Conservation (phyloP, 2,113 vertebrate genomes). For the Daboia siamensis region DNA sequence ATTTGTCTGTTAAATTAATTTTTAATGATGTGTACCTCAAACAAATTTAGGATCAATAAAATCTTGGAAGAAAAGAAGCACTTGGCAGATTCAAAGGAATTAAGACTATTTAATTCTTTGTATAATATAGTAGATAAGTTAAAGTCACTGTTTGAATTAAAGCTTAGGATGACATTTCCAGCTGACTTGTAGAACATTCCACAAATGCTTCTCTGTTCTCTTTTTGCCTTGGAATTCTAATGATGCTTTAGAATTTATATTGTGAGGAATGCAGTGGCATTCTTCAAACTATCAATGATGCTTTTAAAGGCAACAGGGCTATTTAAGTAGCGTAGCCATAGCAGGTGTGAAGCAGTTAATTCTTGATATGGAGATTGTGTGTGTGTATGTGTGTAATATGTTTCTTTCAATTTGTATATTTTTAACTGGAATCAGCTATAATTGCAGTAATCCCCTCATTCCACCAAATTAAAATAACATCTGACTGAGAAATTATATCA, state of each 20-base stretch:
- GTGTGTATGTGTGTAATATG: neutral
- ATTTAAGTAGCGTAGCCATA: neutral
- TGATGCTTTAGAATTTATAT: neutral
- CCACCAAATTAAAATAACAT: neutral
- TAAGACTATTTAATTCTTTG: neutral
- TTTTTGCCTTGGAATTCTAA: neutral
- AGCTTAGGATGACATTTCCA: neutral
- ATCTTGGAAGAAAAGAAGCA: neutral
- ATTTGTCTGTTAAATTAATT: neutral
- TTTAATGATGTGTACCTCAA: neutral
- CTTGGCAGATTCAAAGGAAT: neutral
- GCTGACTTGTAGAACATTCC: slow-evolving; percentile 30
- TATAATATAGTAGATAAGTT: neutral
- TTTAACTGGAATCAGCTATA: neutral
- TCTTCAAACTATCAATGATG: neutral
- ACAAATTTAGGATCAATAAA: neutral
- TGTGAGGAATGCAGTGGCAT: neutral
- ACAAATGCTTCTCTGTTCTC: neutral
- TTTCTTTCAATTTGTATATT: neutral
- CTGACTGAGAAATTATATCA: neutral
- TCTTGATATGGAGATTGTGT: neutral
- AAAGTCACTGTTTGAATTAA: neutral
- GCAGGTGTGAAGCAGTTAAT: slow-evolving; percentile 8
- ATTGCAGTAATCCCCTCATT: neutral
- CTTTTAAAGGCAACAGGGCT: neutral